Evolutionary conservation across 1,140 invertebrate species (phyloP), one percentile per base, ranked within the genome.

Genomic region (Ostrea denselamellosa): DNA sequence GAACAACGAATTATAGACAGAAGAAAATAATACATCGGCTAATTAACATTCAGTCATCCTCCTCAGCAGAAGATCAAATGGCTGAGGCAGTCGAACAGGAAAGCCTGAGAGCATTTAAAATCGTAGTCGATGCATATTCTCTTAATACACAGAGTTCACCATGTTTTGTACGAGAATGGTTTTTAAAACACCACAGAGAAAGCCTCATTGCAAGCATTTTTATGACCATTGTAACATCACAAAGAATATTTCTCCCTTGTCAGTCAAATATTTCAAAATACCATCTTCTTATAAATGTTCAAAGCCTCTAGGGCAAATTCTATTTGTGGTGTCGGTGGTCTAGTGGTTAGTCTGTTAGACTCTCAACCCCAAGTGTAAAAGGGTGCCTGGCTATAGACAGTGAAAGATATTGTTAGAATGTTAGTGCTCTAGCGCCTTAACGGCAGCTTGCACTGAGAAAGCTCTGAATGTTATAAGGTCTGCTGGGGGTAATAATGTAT

Each of bases 1-100:
- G 81, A 95, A 95, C 96, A 95, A 77, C 94, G 91, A 95, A 96
- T 88, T 93, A 95, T 88, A 94, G 94, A 92, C 97, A 98, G 89
- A 95, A 96, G 87, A 95, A 96, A 25, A 94, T 97, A 5, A 95
- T 98, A 0, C 94, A 96, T 53, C 98, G 97, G 97, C 90, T 98
- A 0, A 95, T 96, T 92, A 96, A 97, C 96, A 89, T 10, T 85
- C 95, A n/a, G 89, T 85, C 17, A 94, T 97, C 44, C 62, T 8
- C 12, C 2, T 12, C 8, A 19, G 83, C 51, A 10, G 22, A 53
- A 85, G n/a, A 81, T 85, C 58, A 34, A 22, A 25, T 85, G 87
- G 25, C 8, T 84, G 17, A 52, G 28, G 51, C 89, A 62, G 81
- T 85, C 9, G 25, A 14, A 51, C 86, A 71, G 54, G 62, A 85